Evolutionary conservation across 2,797 vertebrate genomes (phyloP).

Genomic region (Ispidina lecontei): DNA sequence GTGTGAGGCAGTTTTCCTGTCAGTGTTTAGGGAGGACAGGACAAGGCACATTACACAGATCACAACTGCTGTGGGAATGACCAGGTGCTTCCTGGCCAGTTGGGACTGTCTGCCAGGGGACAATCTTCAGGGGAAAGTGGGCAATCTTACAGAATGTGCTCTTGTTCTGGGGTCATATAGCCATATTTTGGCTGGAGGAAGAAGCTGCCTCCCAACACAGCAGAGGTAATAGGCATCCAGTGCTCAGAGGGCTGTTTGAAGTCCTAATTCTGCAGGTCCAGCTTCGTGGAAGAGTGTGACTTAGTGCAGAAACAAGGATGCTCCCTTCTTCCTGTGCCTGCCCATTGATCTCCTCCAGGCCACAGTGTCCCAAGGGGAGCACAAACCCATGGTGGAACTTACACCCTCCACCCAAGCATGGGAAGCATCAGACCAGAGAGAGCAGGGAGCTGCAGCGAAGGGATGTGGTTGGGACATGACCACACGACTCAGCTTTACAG

Average conservation of each 20-base stretch:
- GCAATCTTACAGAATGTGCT: background rate
- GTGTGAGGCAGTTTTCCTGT: background rate
- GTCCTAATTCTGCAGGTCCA: background rate
- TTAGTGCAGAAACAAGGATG: background rate
- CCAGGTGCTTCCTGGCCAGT: background rate
- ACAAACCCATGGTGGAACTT: background rate
- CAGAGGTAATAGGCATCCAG: background rate
- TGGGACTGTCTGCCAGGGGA: conserved; percentile 4
- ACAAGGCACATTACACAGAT: background rate
- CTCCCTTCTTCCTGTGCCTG: background rate
- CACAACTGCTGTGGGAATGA: background rate
- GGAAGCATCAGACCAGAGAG: background rate
- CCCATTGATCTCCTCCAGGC: background rate
- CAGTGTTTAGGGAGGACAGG: background rate
- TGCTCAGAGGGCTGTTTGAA: background rate
- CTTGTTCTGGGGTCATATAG: background rate
- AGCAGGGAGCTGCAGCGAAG: background rate
- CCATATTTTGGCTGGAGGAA: background rate
- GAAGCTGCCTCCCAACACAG: background rate
- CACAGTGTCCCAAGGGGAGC: background rate
- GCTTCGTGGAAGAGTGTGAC: background rate
- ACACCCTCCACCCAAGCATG: background rate
- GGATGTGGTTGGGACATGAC: background rate
- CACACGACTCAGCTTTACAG: background rate
- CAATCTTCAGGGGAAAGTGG: background rate